These are phyloP conservation scores for Brachionus sp. DNA, from an alignment of 1,140 invertebrate genomes.

Conservation along the genomic window DNA sequence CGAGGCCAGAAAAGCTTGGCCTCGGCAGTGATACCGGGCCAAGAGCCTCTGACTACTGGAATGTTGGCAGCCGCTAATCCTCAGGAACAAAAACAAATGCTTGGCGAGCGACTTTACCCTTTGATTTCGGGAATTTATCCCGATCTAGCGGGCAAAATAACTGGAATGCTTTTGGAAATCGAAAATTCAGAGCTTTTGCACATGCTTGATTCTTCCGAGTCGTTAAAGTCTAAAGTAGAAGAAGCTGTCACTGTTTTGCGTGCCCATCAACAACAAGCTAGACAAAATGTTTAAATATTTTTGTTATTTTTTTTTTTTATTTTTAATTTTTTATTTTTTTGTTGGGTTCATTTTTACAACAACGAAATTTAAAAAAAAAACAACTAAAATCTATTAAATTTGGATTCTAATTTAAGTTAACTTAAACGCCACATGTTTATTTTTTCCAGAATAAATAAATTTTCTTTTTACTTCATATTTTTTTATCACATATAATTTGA, in stretches of 20 bases:
- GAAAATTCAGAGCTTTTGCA: slow-evolving; percentile 98
- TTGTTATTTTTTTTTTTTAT: background rate
- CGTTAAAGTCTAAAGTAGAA: slow-evolving; percentile 77
- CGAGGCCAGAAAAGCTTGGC: background rate
- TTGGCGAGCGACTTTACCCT: slow-evolving; percentile 95
- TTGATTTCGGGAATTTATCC: slow-evolving; percentile 88
- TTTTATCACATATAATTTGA: too few relatives aligned
- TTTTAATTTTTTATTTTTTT: too few relatives aligned
- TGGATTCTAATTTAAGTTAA: too few relatives aligned
- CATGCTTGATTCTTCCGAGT: slow-evolving; percentile 94
- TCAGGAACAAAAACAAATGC: slow-evolving; percentile 92
- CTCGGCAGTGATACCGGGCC: background rate
- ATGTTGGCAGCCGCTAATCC: slow-evolving; percentile 13
- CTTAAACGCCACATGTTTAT: too few relatives aligned
- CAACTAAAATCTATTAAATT: too few relatives aligned
- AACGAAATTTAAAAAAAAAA: too few relatives aligned
- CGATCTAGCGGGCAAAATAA: slow-evolving; percentile 91
- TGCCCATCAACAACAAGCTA: slow-evolving; percentile 27
- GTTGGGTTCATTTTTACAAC: too few relatives aligned
- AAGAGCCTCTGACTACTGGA: slow-evolving; percentile 34
- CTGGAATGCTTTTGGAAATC: slow-evolving; percentile 98
- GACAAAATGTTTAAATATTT: background rate
- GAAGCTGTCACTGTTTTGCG: slow-evolving; percentile 47
- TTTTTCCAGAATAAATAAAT: too few relatives aligned
- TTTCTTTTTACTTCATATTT: too few relatives aligned